These are phyloP conservation scores for Xenotilapia caudafasciata DNA, from an alignment of 2,113 vertebrate species.

Conservation along the genomic window DNA sequence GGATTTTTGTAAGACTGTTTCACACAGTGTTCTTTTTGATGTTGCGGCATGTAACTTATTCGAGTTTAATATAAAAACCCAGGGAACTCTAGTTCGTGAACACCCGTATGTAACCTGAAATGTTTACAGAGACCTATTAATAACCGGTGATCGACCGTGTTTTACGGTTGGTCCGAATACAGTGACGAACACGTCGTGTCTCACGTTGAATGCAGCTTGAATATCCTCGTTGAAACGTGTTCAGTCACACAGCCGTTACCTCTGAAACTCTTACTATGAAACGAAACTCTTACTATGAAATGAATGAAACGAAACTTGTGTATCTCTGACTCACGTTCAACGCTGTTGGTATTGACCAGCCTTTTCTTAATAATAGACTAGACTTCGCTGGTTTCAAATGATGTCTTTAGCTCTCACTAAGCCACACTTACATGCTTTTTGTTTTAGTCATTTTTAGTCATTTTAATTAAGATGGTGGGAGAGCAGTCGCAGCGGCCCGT, in stretches of 20 bases:
- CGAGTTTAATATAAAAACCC: not conserved
- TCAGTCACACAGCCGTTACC: not conserved
- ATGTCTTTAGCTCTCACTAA: not conserved
- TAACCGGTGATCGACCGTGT: accelerated
- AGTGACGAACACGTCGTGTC: not conserved
- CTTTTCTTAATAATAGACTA: not conserved
- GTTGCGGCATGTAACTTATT: not conserved
- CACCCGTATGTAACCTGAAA: not conserved
- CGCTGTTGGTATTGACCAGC: not conserved
- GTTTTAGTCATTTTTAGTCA: not conserved
- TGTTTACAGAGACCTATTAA: not conserved
- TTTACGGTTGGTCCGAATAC: accelerated
- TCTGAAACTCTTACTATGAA: not conserved
- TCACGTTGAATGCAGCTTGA: not conserved
- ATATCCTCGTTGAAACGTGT: not conserved
- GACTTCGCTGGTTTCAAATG: not conserved
- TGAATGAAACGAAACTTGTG: not conserved
- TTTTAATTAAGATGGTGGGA: not conserved
- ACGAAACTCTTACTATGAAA: not conserved
- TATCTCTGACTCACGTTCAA: not conserved
- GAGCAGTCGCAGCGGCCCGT: too few species aligned
- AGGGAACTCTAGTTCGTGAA: not conserved
- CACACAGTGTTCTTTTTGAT: not conserved
- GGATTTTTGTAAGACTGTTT: not conserved
- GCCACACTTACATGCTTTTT: not conserved